Conservation (phyloP, 2,113 vertebrate genomes). For the Trinectes maculatus region DNA sequence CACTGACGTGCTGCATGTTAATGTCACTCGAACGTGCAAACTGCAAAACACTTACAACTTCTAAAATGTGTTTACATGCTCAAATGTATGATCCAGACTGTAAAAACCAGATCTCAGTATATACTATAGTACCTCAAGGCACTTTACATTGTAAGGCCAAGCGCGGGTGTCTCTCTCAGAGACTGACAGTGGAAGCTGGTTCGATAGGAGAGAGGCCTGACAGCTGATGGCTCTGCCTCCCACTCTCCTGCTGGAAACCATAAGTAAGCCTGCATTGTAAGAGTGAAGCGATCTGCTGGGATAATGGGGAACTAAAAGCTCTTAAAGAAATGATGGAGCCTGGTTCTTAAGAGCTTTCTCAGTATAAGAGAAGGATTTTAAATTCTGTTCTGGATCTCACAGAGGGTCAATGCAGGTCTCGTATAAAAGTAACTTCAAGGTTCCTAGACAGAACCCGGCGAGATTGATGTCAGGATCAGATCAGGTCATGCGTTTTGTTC, state of each 20-base stretch:
- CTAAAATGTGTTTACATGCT: too few species aligned
- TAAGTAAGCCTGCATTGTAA: not conserved
- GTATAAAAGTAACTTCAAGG: too few species aligned
- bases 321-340: not conserved
- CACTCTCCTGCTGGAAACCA: not conserved
- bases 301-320: not conserved
- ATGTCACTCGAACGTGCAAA: too few species aligned
- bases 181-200: not conserved
- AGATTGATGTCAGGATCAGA: too few species aligned
- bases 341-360: not conserved
- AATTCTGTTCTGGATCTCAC: not conserved
- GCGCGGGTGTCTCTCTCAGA: not conserved
- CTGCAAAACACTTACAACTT: too few species aligned
- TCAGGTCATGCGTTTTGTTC: too few species aligned
- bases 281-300: not conserved
- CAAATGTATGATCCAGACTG: too few species aligned
- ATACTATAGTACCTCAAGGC: too few species aligned
- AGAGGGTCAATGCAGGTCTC: not conserved
- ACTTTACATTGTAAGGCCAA: too few species aligned
- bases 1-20: not conserved
- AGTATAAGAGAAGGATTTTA: not conserved
- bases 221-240: not conserved
- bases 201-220: not conserved
- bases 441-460: too few species aligned
- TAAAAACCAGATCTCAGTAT: too few species aligned